Base-by-base conservation (phyloP, 2,113 vertebrate species). In the Salvelinus sp. region DNA sequence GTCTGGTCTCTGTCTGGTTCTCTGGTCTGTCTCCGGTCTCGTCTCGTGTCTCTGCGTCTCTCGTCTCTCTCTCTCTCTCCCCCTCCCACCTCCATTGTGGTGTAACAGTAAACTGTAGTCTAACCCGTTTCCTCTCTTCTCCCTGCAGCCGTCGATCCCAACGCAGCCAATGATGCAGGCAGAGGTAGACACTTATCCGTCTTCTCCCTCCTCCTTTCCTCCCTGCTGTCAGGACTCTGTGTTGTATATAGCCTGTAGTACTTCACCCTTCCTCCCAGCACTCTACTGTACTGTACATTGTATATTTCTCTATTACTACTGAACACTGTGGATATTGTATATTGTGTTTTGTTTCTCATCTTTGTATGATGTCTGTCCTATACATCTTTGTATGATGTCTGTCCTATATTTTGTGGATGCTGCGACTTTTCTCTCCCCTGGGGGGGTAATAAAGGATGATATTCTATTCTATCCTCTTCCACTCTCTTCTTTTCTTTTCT, bases 271-370 rank as follows among this genome's bases (percentile, higher is more conserved):
- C 81, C 80, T 66, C 12, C 85, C 48, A 57, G 5, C 71, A 84
- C 76, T 76, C 79, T 57, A 70, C 83, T 83, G 9, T 44, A 44
- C 38, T 44, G 91, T 90, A 85, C 88, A 92, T 90, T 93, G 92
- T 93, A 94, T 90, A 94, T 93, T 92, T 90, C 78, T 83, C 85
- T 91, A 88, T 90, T 91, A 86, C 89, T 93, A 90, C 90, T 85
- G 74, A 90, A 88, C 89, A 44, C 91, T 93, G 92, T 94, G 92
- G 89, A 93, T 93, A 94, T 93, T 93, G 91, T 93, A 94, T 91
- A 93, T 93, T 93, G 90, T 91, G 87, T 88, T 91, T 82, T 83
- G 74, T 83, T 89, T 85, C 90, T 91, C 90, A 90, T 83, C 90
- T 93, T 93, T 93, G 91, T 93, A 94, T 92, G 82, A 93, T 90